Conservation (phyloP, 2,113 vertebrate species). For the Alethe castanea region DNA sequence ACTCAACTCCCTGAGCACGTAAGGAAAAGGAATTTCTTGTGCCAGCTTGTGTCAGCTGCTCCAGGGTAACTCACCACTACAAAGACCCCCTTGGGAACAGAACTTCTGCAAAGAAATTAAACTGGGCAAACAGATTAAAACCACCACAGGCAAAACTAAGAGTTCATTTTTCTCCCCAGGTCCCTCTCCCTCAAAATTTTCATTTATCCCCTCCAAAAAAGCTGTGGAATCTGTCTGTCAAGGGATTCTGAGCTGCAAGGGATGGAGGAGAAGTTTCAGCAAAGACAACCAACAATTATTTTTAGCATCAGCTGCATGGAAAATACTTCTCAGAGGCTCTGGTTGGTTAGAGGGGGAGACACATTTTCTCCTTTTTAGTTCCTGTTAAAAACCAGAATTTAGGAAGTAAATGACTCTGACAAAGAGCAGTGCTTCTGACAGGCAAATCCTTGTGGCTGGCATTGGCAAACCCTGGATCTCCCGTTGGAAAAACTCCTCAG, state of each 20-base stretch:
- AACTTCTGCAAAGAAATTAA: background rate
- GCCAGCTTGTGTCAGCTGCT: background rate
- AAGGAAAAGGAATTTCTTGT: background rate
- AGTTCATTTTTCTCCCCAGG: rapidly evolving
- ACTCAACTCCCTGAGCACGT: background rate
- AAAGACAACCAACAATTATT: background rate
- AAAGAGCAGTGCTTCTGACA: background rate
- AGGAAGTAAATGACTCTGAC: background rate
- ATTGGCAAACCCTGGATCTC: background rate
- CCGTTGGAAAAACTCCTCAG: background rate
- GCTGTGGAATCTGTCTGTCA: background rate
- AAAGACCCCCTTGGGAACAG: background rate
- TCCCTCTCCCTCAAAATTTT: background rate
- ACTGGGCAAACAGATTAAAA: background rate
- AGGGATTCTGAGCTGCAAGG: background rate
- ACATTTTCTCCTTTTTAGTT: conserved; percentile 6
- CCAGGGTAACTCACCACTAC: background rate
- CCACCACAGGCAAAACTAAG: background rate
- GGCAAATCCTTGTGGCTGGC: background rate
- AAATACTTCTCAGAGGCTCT: background rate
- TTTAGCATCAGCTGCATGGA: background rate
- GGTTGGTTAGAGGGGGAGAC: background rate
- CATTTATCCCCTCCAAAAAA: background rate
- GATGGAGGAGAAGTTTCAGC: background rate
- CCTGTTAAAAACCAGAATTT: background rate